Conservation (phyloP, 2,888 invertebrate genomes). For the Drosophila paranaensis region DNA sequence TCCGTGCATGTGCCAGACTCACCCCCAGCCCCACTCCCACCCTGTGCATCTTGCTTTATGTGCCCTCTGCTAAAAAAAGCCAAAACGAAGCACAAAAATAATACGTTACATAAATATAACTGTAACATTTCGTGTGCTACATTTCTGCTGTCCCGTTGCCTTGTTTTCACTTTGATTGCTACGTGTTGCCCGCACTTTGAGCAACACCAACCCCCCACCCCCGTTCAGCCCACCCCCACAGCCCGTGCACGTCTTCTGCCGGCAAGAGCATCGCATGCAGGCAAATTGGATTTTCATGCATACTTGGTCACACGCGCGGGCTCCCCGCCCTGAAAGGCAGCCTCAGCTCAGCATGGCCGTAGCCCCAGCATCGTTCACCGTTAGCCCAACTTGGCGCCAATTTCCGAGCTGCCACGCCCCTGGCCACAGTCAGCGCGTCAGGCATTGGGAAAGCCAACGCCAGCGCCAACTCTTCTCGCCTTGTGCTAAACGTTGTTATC, state of each 20-base stretch:
- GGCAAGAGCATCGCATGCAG: constrained; percentile 55
- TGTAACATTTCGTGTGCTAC: constrained; percentile 56
- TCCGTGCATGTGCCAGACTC: constrained; percentile 10
- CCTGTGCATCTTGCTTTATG: constrained; percentile 24
- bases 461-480: constrained; percentile 68
- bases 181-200: constrained; percentile 61
- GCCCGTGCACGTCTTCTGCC: not conserved
- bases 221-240: too few species aligned
- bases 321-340: not conserved
- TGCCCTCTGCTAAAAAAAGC: constrained; percentile 9
- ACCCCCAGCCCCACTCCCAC: not conserved
- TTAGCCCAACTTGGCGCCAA: constrained; percentile 18
- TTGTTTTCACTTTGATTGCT: constrained; percentile 77
- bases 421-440: not conserved
- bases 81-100: constrained; percentile 43
- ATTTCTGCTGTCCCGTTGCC: constrained; percentile 50
- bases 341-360: not conserved
- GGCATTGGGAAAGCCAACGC: constrained; percentile 12
- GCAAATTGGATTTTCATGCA: constrained; percentile 78
- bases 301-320: constrained; percentile 73
- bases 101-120: constrained; percentile 68
- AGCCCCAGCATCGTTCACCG: constrained; percentile 7
- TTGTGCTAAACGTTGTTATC: constrained; percentile 75
- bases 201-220: not conserved
- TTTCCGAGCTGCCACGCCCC: constrained; percentile 14